Base-by-base conservation (phyloP, 1,140 invertebrate genomes). In the Cherax destructor region DNA sequence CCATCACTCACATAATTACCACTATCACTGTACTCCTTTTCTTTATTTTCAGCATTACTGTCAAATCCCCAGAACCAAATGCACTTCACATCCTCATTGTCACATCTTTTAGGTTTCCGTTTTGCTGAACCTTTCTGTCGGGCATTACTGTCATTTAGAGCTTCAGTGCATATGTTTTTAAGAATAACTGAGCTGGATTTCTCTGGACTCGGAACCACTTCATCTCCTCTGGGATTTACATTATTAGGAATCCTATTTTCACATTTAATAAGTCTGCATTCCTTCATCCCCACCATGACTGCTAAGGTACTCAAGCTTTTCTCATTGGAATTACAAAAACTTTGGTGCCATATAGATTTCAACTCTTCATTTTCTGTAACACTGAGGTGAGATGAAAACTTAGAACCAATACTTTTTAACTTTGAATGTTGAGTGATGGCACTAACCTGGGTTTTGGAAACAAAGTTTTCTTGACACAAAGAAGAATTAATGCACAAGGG, bases 61-160 rank as follows among this genome's bases (percentile, higher is more conserved):
- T 86, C 83, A 79, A 91, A 91, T 21, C 89, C 89, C 89, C 89
- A 91, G 50, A 91, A 91, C 89, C 89, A 91, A n/a, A 91, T 85
- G 47, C 74, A 91, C 83, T 91, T 91, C 4, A 91, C 89, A 80
- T 91, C 77, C 41, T 91, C 89, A 80, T 91, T 85, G 49, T 91
- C 89, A 65, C 83, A 91, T 24, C 83, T 76, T 61, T 85, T 91
- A 47, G 80, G 83, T 18, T 85, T 85, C 30, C 77, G 78, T 21
- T 91, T 91, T 13, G 89, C n/a, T 4, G 89, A 77, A 69, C 77
- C 83, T 72, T 85, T 83, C 52, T 91, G 89, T 47, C 77, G 69
- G 5, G 83, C 83, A 65, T 69, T 83, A 72, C 88, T 91, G 74
- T 91, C 89, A 72, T 79, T 91, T 59, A 91, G 9, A 0, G 89